Conservation (phyloP, 2,113 vertebrate genomes). For the Cottus gobio region DNA sequence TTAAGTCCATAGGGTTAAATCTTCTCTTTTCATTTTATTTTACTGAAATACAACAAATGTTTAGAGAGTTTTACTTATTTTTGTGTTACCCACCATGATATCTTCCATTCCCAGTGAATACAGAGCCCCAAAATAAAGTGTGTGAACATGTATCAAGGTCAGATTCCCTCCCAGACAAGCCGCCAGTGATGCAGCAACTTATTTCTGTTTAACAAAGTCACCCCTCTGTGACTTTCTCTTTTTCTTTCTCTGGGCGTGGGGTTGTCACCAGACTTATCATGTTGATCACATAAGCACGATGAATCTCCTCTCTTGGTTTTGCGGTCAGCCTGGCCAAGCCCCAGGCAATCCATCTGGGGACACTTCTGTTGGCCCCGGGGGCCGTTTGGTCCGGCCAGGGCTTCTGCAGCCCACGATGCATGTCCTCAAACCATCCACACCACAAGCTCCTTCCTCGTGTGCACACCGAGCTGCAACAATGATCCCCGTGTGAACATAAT, state of each 20-base stretch:
- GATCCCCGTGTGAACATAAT: not conserved
- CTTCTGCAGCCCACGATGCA: constrained; percentile 37
- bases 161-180: constrained; percentile 31
- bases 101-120: not conserved
- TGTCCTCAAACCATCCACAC: constrained; percentile 2
- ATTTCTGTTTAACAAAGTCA: constrained; percentile 21
- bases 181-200: not conserved
- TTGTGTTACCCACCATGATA: not conserved
- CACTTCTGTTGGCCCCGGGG: constrained; percentile 68
- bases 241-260: not conserved
- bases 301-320: constrained; percentile 63
- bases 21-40: not conserved
- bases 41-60: not conserved
- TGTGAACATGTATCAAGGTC: constrained; percentile 23
- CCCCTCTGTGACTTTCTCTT: not conserved
- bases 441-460: constrained; percentile 21
- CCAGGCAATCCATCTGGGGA: constrained; percentile 78
- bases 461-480: not conserved
- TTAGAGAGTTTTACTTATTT: not conserved
- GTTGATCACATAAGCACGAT: constrained; percentile 74
- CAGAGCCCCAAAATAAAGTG: not conserved
- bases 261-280: constrained; percentile 50
- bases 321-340: constrained; percentile 62
- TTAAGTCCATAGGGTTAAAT: not conserved
- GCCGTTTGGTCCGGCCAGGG: constrained; percentile 51